phyloP scores from a whole-genome alignment of 2,888 invertebrate genomes.

The Pterobdella sp. region DNA sequence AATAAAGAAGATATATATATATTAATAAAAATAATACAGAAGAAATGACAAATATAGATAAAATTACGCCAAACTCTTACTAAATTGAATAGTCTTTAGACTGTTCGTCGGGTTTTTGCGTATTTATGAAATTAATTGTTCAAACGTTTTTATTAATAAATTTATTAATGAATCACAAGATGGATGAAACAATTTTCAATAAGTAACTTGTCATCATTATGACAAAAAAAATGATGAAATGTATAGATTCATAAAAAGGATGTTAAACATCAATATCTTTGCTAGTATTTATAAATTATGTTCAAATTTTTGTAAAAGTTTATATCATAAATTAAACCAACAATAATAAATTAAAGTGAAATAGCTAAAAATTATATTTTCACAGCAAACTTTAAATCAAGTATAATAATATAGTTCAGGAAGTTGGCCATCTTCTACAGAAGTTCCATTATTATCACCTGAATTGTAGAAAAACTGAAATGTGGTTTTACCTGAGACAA shows the following conservation, averaged over 20 bases:
- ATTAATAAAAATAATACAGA: too few relatives aligned
- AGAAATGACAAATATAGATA: too few relatives aligned
- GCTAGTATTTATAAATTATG: neutral
- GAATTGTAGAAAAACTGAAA: conserved; percentile 76
- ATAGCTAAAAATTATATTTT: neutral
- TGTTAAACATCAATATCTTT: neutral
- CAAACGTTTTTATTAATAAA: too few relatives aligned
- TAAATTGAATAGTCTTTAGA: too few relatives aligned
- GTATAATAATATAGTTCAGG: conserved; percentile 75
- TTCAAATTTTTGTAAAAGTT: neutral
- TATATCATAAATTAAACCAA: neutral
- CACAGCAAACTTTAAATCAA: conserved; percentile 35
- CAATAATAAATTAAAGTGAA: neutral
- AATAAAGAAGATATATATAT: too few relatives aligned
- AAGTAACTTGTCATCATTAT: too few relatives aligned
- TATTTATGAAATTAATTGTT: too few relatives aligned
- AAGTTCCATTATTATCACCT: conserved; percentile 78
- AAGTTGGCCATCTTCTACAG: conserved; percentile 77
- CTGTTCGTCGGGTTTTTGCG: too few relatives aligned
- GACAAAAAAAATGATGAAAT: neutral
- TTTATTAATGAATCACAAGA: too few relatives aligned
- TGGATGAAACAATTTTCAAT: too few relatives aligned
- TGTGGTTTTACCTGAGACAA: conserved; percentile 66
- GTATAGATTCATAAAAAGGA: neutral
- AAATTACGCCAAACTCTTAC: too few relatives aligned